These are phyloP conservation scores for Nasonia longicornis DNA, from an alignment of 1,140 invertebrate genomes.

Conservation along the genomic window DNA sequence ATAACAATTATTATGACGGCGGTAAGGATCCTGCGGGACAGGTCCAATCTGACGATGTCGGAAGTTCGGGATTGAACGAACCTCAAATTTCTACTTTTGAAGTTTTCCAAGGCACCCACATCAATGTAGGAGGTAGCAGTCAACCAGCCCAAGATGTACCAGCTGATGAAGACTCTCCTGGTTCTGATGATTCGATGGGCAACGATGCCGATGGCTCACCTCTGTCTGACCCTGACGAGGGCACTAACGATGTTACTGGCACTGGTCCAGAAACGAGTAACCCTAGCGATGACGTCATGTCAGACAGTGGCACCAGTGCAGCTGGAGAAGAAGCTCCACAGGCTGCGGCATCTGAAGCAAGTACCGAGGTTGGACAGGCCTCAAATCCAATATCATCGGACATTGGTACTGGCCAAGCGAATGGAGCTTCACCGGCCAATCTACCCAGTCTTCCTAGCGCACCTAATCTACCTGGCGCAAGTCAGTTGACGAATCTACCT, in stretches of 20 bases:
- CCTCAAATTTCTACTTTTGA: conserved; percentile 50
- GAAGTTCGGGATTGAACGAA: background rate
- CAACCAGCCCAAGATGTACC: background rate
- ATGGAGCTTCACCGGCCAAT: conserved; percentile 31
- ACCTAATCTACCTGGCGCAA: conserved; percentile 23
- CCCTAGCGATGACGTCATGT: background rate
- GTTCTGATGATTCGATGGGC: background rate
- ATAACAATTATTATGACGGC: background rate
- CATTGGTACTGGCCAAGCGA: conserved; percentile 47
- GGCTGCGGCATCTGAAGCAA: conserved; percentile 5
- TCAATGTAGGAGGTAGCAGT: conserved; percentile 50
- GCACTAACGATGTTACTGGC: conserved; percentile 2
- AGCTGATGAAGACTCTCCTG: background rate
- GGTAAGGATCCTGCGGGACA: conserved; percentile 1
- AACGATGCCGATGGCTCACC: conserved; percentile 21
- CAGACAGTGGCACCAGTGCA: conserved; percentile 2
- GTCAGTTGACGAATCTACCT: background rate
- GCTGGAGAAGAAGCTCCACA: background rate
- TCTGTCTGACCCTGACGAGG: background rate
- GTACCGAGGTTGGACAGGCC: conserved; percentile 28
- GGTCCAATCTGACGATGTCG: background rate
- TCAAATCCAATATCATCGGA: conserved; percentile 11
- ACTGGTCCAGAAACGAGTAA: background rate
- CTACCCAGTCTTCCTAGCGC: conserved; percentile 42
- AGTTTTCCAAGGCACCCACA: conserved; percentile 59